Conservation (phyloP, 2,888 invertebrate species). For the Sminthurinus aureus region DNA sequence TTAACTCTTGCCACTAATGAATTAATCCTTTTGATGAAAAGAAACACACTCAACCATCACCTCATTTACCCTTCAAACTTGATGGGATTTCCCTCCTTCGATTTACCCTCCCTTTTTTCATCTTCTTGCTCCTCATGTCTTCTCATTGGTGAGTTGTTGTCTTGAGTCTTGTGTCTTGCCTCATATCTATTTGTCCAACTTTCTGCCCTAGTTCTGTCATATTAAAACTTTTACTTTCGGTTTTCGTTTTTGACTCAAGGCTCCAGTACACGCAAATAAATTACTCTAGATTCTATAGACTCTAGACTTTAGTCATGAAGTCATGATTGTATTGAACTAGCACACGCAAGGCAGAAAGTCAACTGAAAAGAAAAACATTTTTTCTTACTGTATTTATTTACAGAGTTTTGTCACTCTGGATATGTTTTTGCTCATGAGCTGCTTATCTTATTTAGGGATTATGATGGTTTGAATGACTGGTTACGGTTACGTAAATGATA, state of each 20-base stretch:
- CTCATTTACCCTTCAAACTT: conserved; percentile 35
- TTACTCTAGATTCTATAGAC: too few relatives aligned
- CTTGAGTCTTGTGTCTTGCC: not conserved
- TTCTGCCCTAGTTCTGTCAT: not conserved
- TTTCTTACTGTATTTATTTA: too few relatives aligned
- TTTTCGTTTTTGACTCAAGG: not conserved
- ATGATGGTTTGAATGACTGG: too few relatives aligned
- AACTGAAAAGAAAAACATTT: too few relatives aligned
- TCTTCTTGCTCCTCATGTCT: not conserved
- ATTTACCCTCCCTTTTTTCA: not conserved
- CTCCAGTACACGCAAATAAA: not conserved
- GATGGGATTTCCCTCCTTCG: conserved; percentile 13
- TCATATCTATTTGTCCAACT: not conserved
- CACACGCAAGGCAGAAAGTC: too few relatives aligned
- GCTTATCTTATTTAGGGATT: too few relatives aligned
- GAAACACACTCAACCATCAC: conserved; percentile 51
- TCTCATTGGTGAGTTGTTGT: not conserved
- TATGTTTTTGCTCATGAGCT: too few relatives aligned
- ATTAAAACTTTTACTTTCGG: not conserved
- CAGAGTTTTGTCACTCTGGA: too few relatives aligned
- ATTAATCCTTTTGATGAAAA: conserved; percentile 58
- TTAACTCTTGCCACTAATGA: conserved; percentile 54
- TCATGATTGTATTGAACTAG: too few relatives aligned
- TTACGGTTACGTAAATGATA: too few relatives aligned
- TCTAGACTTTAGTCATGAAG: too few relatives aligned